These are phyloP conservation scores for Metacarcinus magister DNA, from an alignment of 2,888 invertebrate species.

Conservation along the genomic window DNA sequence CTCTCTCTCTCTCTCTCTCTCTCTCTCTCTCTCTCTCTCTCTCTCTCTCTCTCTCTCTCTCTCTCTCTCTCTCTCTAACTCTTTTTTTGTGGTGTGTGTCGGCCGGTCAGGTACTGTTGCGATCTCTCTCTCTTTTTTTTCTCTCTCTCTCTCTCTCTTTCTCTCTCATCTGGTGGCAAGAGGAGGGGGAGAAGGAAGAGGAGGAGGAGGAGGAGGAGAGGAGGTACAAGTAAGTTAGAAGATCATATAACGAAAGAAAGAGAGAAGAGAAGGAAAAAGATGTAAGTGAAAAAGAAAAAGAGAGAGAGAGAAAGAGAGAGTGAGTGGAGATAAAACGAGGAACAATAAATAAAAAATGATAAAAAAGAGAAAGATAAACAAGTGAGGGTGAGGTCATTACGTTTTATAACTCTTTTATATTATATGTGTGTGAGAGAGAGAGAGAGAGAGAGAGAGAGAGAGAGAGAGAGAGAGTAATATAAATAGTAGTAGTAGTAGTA, in stretches of 20 bases:
- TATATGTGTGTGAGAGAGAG: slow-evolving; percentile 2
- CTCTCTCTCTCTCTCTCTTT: too few species aligned
- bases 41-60: too few species aligned
- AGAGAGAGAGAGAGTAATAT: background rate
- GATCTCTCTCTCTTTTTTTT: too few species aligned
- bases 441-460: background rate
- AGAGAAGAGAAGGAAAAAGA: background rate
- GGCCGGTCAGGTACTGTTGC: too few species aligned
- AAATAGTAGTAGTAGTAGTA: slow-evolving; percentile 4
- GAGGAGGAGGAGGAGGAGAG: background rate
- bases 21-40: too few species aligned
- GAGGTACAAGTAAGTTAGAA: background rate
- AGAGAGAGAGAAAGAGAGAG: background rate
- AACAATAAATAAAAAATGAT: background rate
- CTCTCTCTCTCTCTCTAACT: too few species aligned
- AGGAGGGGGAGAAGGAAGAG: background rate
- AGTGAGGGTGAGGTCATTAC: background rate
- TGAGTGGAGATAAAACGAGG: background rate
- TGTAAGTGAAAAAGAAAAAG: background rate
- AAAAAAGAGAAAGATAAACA: background rate
- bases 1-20: too few species aligned
- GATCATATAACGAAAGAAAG: background rate
- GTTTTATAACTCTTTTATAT: background rate
- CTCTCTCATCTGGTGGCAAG: too few species aligned
- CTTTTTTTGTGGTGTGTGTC: too few species aligned